Evolutionary conservation across 2,113 vertebrate species (phyloP).

Genomic region (Sphaerodactylus townsendi): DNA sequence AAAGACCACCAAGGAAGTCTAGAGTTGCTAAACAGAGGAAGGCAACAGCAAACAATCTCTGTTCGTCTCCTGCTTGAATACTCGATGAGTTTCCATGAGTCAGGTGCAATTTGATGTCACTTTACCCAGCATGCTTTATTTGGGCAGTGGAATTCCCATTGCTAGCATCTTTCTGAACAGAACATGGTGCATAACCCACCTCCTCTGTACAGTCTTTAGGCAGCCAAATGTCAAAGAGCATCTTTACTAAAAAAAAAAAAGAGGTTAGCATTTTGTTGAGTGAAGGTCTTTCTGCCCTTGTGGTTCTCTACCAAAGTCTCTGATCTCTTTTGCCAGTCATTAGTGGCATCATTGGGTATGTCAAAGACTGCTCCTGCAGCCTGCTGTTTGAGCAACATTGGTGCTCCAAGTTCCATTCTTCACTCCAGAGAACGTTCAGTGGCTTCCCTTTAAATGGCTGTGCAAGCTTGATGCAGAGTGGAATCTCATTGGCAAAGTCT

Average conservation of each 20-base stretch:
- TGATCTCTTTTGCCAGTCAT: not conserved
- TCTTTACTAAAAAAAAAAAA: not conserved
- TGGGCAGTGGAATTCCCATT: not conserved
- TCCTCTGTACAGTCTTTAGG: not conserved
- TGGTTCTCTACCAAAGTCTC: not conserved
- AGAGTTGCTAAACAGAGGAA: too few species aligned
- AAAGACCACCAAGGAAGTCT: too few species aligned
- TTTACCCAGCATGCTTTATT: too few species aligned
- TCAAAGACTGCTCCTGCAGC: not conserved
- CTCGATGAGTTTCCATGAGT: too few species aligned
- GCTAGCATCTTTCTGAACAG: not conserved
- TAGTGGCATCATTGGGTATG: rapidly evolving
- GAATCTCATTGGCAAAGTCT: too few species aligned
- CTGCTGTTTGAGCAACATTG: not conserved
- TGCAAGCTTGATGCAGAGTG: not conserved
- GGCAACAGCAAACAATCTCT: too few species aligned
- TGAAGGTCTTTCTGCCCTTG: not conserved
- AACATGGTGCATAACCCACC: too few species aligned
- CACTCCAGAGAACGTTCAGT: not conserved
- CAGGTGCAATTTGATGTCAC: too few species aligned
- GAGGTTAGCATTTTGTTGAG: not conserved
- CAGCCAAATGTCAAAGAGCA: not conserved
- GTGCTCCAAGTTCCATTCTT: rapidly evolving
- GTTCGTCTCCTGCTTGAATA: too few species aligned
- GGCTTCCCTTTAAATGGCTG: not conserved